Percentiles rank a stretch among this genome's conserved stretches.
Evolutionary conservation across 1,140 invertebrate genomes (phyloP).

Genomic region (Pseudomyrmex flavicornis): DNA sequence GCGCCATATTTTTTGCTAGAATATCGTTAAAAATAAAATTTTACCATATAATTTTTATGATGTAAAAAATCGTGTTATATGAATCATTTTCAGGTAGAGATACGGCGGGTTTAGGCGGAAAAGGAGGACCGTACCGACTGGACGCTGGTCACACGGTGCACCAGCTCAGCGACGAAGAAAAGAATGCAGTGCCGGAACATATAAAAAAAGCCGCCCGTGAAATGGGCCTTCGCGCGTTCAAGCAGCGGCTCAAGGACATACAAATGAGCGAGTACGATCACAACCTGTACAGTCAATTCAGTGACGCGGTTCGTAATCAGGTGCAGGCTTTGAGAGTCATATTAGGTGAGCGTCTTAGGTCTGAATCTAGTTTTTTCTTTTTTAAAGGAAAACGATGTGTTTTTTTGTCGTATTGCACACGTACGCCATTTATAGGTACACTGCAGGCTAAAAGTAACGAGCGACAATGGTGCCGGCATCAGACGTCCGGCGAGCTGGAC

Average conservation of each 20-base stretch:
- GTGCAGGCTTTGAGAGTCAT: conserved; percentile 89
- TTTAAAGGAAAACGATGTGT: background rate
- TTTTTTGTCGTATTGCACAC: background rate
- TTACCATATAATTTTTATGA: no score
- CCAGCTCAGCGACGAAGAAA: conserved; percentile 94
- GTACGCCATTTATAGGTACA: conserved; percentile 83
- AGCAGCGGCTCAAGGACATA: conserved; percentile 95
- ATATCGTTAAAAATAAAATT: no score
- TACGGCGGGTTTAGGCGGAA: conserved; percentile 97
- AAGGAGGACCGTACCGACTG: conserved; percentile 95
- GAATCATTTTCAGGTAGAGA: conserved; percentile 86
- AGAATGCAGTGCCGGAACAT: conserved; percentile 95
- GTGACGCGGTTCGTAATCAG: conserved; percentile 91
- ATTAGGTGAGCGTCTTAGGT: conserved; percentile 82
- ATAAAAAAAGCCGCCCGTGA: conserved; percentile 95
- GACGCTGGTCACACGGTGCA: conserved; percentile 97
- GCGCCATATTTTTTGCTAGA: background rate
- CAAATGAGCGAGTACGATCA: conserved; percentile 98
- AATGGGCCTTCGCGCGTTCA: conserved; percentile 96
- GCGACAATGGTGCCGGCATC: conserved; percentile 96
- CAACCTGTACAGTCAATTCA: conserved; percentile 93
- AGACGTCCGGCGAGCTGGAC: conserved; percentile 97
- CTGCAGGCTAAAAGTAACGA: conserved; percentile 97
- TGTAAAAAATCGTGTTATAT: background rate
- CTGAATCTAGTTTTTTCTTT: background rate